phyloP scores from a whole-genome alignment of 30 jellyfish, hydroid and myxozoan species.

The Hydractinia echinata region DNA sequence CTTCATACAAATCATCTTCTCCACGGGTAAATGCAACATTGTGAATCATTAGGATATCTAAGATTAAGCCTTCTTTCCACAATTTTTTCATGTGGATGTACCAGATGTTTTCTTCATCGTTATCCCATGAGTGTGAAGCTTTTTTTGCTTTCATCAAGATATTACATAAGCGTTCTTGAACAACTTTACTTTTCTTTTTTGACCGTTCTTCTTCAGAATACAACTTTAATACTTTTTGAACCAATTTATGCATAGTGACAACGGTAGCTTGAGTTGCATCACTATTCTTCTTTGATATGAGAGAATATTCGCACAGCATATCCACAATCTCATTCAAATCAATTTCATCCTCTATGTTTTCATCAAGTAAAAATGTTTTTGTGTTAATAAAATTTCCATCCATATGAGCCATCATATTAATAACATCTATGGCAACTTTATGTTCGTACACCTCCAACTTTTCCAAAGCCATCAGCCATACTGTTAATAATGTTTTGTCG shows the following conservation, averaged over 20 bases:
- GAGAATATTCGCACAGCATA: not conserved
- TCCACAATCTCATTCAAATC: conserved; percentile 4
- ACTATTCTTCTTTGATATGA: not conserved
- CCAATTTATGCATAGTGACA: not conserved
- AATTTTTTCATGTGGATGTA: too few species aligned
- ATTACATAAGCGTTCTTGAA: too few species aligned
- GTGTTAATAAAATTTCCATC: conserved; percentile 2
- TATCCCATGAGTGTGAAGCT: too few species aligned
- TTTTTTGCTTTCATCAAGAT: too few species aligned
- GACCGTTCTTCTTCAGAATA: too few species aligned
- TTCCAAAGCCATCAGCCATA: conserved; percentile 54
- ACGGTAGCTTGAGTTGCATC: not conserved
- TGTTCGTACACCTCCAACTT: conserved; percentile 20
- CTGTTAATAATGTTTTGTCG: conserved; percentile 8
- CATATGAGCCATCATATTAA: conserved; percentile 3
- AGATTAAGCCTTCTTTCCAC: too few species aligned
- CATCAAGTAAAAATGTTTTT: not conserved
- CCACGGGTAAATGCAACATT: too few species aligned
- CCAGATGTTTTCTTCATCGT: too few species aligned
- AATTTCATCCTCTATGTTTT: not conserved
- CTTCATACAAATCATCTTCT: too few species aligned
- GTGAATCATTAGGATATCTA: too few species aligned
- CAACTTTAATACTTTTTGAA: conserved; percentile 11
- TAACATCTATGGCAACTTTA: conserved; percentile 4
- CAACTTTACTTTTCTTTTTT: too few species aligned